Percentiles rank a stretch among this genome's conserved stretches.
Conservation (phyloP, 2,113 vertebrate genomes). For the Stomatorhinus ivindoensis region DNA sequence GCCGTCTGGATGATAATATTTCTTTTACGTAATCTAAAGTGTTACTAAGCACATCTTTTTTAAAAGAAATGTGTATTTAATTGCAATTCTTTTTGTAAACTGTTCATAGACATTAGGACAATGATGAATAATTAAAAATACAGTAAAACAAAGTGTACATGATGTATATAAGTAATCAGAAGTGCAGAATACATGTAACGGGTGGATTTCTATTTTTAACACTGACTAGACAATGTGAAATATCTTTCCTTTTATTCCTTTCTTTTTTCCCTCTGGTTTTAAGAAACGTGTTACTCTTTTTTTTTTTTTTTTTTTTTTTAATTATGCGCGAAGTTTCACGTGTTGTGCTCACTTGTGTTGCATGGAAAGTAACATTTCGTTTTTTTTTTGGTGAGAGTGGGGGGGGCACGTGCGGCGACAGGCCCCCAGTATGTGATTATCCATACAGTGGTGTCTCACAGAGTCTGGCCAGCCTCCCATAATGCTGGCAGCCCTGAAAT, state of each 20-base stretch:
- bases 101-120: slow-evolving; percentile 63
- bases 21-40: slow-evolving; percentile 48
- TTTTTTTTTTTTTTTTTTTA: neutral
- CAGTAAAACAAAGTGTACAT: slow-evolving; percentile 57
- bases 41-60: slow-evolving; percentile 72
- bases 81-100: slow-evolving; percentile 63
- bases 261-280: slow-evolving; percentile 46
- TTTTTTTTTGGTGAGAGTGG: slow-evolving; percentile 42
- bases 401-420: slow-evolving; percentile 52
- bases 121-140: slow-evolving; percentile 55
- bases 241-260: slow-evolving; percentile 22
- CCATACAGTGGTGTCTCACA: neutral
- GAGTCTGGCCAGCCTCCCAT: too few species aligned
- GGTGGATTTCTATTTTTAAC: slow-evolving; percentile 78
- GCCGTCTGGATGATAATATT: slow-evolving; percentile 35
- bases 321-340: slow-evolving; percentile 44
- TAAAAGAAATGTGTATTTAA: slow-evolving; percentile 66
- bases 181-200: slow-evolving; percentile 68
- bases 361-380: slow-evolving; percentile 57
- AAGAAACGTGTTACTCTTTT: slow-evolving; percentile 38
- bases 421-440: neutral
- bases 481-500: neutral
- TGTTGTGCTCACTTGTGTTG: slow-evolving; percentile 64
- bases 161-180: slow-evolving; percentile 63
- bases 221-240: slow-evolving; percentile 76